phyloP scores from a whole-genome alignment of 2,113 vertebrate species.

The Chaetura pelagica region DNA sequence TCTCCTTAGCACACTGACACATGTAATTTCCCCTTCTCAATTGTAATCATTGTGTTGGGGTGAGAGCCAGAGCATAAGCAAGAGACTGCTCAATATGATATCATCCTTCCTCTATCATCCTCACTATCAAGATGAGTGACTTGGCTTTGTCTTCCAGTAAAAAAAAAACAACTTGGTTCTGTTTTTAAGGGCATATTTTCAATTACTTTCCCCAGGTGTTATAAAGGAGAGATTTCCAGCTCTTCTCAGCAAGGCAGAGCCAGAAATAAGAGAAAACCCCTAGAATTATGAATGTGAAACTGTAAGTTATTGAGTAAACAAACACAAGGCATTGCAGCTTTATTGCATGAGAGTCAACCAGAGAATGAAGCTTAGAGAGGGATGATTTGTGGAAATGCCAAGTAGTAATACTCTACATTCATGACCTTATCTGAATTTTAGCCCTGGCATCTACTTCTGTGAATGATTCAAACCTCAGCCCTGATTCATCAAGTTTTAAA shows the following conservation, averaged over 20 bases:
- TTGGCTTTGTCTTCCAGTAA: constrained; percentile 20
- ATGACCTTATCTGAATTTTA: constrained; percentile 37
- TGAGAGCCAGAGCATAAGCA: constrained; percentile 18
- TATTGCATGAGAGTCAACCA: constrained; percentile 3
- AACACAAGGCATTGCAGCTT: background rate
- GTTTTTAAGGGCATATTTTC: constrained; percentile 34
- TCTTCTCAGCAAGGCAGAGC: background rate
- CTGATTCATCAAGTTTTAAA: constrained; percentile 21
- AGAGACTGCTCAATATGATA: constrained; percentile 40
- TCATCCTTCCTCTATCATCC: constrained; percentile 22
- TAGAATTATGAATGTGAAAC: background rate
- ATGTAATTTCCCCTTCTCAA: constrained; percentile 43
- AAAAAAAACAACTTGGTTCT: background rate
- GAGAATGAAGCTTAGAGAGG: background rate
- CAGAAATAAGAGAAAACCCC: background rate
- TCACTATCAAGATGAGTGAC: constrained; percentile 1
- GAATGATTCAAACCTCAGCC: background rate
- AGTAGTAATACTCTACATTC: background rate
- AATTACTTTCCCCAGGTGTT: background rate
- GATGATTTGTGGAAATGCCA: constrained; percentile 34
- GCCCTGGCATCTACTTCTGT: background rate
- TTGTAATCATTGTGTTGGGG: constrained; percentile 15
- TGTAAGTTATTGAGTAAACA: constrained; percentile 36
- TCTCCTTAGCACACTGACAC: constrained; percentile 15
- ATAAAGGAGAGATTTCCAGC: background rate